Conservation (phyloP, 2,888 invertebrate species). For the Netelia fuscicornis region DNA sequence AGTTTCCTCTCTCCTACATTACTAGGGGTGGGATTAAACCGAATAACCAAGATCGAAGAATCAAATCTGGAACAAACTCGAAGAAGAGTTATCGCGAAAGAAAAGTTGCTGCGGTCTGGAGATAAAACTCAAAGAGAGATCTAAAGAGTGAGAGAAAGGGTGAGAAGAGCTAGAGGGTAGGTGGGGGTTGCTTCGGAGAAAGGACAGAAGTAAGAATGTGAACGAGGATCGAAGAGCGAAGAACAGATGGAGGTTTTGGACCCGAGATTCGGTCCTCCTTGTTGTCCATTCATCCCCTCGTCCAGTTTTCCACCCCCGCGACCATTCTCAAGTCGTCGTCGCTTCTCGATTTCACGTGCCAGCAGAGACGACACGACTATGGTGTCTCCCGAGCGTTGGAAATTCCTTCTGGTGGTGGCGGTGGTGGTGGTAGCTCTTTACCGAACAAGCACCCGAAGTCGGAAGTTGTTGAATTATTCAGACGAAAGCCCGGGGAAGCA, state of each 20-base stretch:
- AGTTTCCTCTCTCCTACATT: too few species aligned
- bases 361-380: slow-evolving; percentile 16
- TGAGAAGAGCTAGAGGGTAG: too few species aligned
- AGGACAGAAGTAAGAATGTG: slow-evolving; percentile 19
- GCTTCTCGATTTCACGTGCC: slow-evolving; percentile 29
- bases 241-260: neutral
- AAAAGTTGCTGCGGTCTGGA: neutral
- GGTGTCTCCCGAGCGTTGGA: slow-evolving; percentile 19
- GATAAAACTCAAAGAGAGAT: neutral
- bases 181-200: neutral
- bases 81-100: neutral
- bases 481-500: slow-evolving; percentile 54
- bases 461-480: slow-evolving; percentile 65
- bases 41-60: neutral
- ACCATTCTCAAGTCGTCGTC: slow-evolving; percentile 8
- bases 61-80: neutral
- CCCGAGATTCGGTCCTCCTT: slow-evolving; percentile 11
- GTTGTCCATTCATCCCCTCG: slow-evolving; percentile 23
- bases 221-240: slow-evolving; percentile 34
- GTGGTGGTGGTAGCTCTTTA: neutral
- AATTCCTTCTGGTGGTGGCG: slow-evolving; percentile 31
- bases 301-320: neutral
- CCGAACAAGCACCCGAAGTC: slow-evolving; percentile 31
- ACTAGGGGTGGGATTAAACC: too few species aligned
- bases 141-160: neutral